phyloP scores from a whole-genome alignment of 2,888 invertebrate species.

The Himalopsyche kuldschensis region DNA sequence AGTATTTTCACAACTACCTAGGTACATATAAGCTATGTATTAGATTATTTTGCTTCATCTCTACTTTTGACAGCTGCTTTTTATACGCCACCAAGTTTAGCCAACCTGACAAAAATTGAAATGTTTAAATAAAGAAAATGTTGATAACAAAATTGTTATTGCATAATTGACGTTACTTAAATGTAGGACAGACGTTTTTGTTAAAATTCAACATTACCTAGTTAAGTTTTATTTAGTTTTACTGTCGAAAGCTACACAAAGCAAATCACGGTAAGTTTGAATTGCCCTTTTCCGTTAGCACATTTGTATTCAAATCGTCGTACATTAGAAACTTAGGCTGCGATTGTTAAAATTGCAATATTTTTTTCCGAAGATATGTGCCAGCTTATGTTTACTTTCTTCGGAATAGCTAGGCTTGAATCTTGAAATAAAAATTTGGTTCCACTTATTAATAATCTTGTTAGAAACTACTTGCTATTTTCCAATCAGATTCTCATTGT shows the following conservation, averaged over 20 bases:
- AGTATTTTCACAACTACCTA: too few relatives aligned
- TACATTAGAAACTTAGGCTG: neutral
- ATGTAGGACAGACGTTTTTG: neutral
- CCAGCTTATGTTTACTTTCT: too few relatives aligned
- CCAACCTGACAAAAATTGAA: neutral
- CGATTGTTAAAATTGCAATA: neutral
- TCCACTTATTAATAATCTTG: too few relatives aligned
- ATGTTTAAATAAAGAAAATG: neutral
- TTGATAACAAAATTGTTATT: conserved; percentile 15
- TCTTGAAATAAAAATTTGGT: too few relatives aligned
- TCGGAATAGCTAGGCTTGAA: too few relatives aligned
- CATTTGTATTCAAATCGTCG: neutral
- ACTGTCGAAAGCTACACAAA: neutral
- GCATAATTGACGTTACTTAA: conserved; percentile 21
- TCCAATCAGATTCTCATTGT: too few relatives aligned
- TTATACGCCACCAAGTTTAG: neutral
- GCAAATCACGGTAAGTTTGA: neutral
- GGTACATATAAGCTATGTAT: too few relatives aligned
- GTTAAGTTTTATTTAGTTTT: conserved; percentile 3
- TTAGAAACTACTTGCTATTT: too few relatives aligned
- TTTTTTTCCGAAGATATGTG: too few relatives aligned
- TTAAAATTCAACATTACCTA: conserved; percentile 2
- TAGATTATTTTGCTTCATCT: too few relatives aligned
- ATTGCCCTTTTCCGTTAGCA: neutral
- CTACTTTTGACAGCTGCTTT: neutral